phyloP scores from a whole-genome alignment of 2,113 vertebrate species.

The Ptilonorhynchus violaceus region DNA sequence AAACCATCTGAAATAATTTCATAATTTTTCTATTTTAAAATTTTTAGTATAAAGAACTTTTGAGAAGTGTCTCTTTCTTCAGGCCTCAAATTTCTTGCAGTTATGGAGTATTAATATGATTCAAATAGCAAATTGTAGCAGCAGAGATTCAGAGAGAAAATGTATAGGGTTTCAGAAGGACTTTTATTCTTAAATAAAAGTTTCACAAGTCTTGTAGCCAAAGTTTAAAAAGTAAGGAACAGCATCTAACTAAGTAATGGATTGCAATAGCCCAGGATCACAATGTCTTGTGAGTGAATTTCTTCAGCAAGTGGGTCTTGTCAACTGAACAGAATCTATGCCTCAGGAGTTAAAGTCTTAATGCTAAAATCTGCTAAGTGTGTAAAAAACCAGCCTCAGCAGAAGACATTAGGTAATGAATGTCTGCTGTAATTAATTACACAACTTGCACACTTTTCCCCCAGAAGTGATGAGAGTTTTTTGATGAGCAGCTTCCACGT shows the following conservation, averaged over 20 bases:
- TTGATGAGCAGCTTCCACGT: not conserved
- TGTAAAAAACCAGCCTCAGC: not conserved
- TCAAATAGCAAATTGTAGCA: not conserved
- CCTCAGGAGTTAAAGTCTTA: not conserved
- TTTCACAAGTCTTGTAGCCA: not conserved
- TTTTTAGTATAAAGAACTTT: not conserved
- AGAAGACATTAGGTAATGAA: not conserved
- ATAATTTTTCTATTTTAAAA: not conserved
- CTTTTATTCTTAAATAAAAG: not conserved
- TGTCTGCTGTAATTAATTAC: not conserved
- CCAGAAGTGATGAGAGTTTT: not conserved
- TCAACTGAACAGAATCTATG: not conserved
- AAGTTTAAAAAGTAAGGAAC: not conserved
- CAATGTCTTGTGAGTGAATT: not conserved
- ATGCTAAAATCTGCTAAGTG: not conserved
- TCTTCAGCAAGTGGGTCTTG: not conserved
- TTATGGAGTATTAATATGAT: not conserved
- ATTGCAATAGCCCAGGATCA: not conserved
- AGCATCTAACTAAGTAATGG: not conserved
- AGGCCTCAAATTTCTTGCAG: not conserved
- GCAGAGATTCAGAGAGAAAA: not conserved
- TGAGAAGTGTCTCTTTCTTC: not conserved
- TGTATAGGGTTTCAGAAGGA: accelerated
- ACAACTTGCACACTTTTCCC: not conserved
- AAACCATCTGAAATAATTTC: not conserved